Percentiles rank a stretch among this genome's conserved stretches.
Conservation (phyloP, 2,113 vertebrate species). For the Origma solitaria region DNA sequence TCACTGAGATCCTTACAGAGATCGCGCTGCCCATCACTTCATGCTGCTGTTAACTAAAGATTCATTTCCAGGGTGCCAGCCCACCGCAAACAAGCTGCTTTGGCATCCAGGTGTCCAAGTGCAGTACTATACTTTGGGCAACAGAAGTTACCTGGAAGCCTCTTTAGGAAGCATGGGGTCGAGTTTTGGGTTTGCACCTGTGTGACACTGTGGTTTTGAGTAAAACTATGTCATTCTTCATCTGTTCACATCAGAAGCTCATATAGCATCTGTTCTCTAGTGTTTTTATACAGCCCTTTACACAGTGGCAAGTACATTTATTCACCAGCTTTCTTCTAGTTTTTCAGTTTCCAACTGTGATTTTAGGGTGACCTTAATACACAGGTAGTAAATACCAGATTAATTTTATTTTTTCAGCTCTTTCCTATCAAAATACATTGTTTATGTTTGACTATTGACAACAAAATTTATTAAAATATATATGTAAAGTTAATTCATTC, state of each 20-base stretch:
- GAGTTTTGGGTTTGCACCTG: background rate
- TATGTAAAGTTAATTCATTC: background rate
- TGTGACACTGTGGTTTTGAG: background rate
- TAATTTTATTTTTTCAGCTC: background rate
- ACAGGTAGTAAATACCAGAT: background rate
- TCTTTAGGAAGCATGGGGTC: background rate
- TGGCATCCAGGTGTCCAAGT: background rate
- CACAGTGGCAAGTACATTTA: background rate
- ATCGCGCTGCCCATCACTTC: background rate
- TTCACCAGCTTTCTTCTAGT: background rate
- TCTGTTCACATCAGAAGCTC: background rate
- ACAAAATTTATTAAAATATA: background rate
- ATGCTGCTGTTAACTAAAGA: background rate
- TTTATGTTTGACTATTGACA: background rate
- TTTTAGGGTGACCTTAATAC: background rate
- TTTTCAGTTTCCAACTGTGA: background rate
- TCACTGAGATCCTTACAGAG: background rate
- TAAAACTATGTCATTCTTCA: background rate
- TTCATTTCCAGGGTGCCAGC: background rate
- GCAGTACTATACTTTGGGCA: background rate
- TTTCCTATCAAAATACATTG: background rate
- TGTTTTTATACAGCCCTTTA: background rate
- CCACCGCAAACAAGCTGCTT: background rate
- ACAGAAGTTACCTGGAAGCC: background rate
- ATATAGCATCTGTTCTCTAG: background rate